Conservation (phyloP, 2,113 vertebrate genomes). For the Glaucidium brasilianum region DNA sequence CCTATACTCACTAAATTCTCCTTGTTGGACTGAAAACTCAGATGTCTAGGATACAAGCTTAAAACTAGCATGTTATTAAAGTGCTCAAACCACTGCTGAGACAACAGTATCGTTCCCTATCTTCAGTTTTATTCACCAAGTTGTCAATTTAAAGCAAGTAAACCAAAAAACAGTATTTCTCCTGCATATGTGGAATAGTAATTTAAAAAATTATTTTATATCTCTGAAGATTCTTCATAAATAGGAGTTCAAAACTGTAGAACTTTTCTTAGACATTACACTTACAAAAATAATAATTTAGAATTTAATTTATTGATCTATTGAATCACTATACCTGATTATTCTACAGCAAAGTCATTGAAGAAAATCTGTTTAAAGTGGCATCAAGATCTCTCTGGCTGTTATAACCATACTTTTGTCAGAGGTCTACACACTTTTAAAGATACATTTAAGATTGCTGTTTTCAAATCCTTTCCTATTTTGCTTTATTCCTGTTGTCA, state of each 20-base stretch:
- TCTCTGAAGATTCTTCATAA: background rate
- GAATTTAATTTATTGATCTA: background rate
- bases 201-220: background rate
- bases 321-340: background rate
- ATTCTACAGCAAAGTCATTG: background rate
- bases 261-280: background rate
- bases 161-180: background rate
- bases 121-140: background rate
- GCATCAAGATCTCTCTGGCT: background rate
- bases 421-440: background rate
- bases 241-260: background rate
- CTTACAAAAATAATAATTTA: background rate
- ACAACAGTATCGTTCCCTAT: background rate
- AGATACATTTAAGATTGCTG: background rate
- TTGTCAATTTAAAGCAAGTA: background rate
- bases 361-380: background rate
- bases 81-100: background rate
- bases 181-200: background rate
- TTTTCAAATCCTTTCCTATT: background rate
- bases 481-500: background rate
- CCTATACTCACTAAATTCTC: background rate
- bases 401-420: background rate
- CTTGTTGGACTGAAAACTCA: background rate
- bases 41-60: background rate
- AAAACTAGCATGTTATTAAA: background rate